Evolutionary conservation across 1,140 invertebrate species (phyloP).

Genomic region (Portunus trituberculatus): DNA sequence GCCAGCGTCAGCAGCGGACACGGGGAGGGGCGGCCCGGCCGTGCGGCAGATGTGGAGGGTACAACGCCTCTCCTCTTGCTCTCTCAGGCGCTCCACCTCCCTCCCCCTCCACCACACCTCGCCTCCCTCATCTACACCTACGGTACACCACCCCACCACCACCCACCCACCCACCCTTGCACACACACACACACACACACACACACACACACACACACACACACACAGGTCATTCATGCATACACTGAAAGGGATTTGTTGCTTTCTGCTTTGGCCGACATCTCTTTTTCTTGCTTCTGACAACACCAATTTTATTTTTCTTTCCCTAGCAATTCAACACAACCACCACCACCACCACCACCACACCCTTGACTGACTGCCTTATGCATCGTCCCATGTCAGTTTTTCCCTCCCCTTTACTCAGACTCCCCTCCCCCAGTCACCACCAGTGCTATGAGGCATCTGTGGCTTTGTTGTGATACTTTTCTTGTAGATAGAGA

Average conservation of each 20-base stretch:
- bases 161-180: background rate
- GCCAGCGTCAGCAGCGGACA: constrained; percentile 47
- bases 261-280: background rate
- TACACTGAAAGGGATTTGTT: background rate
- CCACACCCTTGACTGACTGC: background rate
- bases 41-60: constrained; percentile 70
- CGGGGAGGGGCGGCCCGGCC: constrained; percentile 53
- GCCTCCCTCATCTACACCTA: constrained; percentile 75
- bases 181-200: background rate
- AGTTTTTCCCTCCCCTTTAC: too few relatives aligned
- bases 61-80: constrained; percentile 72
- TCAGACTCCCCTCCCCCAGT: too few relatives aligned
- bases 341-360: background rate
- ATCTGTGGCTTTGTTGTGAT: too few relatives aligned
- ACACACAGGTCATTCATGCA: constrained; percentile 32
- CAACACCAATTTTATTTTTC: background rate
- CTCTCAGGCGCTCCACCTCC: constrained; percentile 73
- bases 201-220: constrained; percentile 36
- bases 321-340: background rate
- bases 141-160: constrained; percentile 58
- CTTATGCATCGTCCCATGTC: too few relatives aligned
- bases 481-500: too few relatives aligned
- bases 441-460: too few relatives aligned
- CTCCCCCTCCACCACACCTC: constrained; percentile 71
- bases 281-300: background rate